Evolutionary conservation across 2,888 invertebrate genomes (phyloP).

Genomic region (Melanargia galathea): DNA sequence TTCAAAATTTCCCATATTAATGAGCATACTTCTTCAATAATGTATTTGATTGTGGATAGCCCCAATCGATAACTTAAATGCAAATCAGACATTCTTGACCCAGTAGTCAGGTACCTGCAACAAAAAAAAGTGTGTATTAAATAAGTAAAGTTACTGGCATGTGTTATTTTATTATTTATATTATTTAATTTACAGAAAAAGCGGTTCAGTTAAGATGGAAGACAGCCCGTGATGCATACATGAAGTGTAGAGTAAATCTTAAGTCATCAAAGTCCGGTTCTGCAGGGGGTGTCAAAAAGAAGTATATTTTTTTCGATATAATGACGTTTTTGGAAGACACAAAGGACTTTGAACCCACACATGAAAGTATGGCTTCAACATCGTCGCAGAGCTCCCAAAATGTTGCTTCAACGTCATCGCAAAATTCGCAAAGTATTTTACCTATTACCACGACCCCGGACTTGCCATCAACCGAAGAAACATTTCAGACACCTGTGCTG

Average conservation of each 20-base stretch:
- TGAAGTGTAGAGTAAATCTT: neutral
- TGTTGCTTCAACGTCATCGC: neutral
- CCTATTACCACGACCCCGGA: neutral
- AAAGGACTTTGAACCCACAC: neutral
- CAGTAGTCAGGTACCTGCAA: too few relatives aligned
- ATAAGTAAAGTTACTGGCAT: too few relatives aligned
- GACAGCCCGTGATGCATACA: too few relatives aligned
- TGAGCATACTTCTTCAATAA: too few relatives aligned
- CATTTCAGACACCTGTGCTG: neutral
- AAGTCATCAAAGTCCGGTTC: neutral
- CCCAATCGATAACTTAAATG: too few relatives aligned
- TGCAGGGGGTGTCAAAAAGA: conserved; percentile 22
- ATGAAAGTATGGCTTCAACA: conserved; percentile 4
- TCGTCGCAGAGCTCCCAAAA: neutral
- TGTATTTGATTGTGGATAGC: too few relatives aligned
- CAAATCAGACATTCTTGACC: too few relatives aligned
- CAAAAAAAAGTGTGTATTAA: too few relatives aligned
- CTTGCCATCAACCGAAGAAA: neutral
- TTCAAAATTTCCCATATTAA: too few relatives aligned
- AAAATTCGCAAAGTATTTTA: neutral
- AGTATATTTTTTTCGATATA: conserved; percentile 1
- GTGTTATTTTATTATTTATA: too few relatives aligned
- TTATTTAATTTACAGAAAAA: too few relatives aligned
- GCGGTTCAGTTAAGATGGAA: too few relatives aligned
- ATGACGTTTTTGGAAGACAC: neutral